Evolutionary conservation across 1,140 invertebrate genomes (phyloP).

Genomic region (Temnothorax nylanderi): DNA sequence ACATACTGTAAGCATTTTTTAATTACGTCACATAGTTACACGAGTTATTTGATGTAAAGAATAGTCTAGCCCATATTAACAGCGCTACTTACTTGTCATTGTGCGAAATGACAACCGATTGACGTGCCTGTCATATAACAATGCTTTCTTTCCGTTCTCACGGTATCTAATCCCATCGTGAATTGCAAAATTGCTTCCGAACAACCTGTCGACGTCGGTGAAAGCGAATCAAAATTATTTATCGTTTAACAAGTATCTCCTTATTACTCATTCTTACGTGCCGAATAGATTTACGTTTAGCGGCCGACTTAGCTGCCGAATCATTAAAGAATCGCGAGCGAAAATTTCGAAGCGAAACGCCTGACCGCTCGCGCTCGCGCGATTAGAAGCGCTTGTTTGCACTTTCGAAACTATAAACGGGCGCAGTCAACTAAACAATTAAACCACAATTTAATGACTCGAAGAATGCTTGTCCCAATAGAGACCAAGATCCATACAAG

Average conservation of each 20-base stretch:
- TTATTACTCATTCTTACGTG: slow-evolving; percentile 26
- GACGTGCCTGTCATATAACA: slow-evolving; percentile 38
- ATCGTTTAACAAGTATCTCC: slow-evolving; percentile 15
- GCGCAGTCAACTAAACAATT: slow-evolving; percentile 22
- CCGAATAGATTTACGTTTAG: slow-evolving; percentile 19
- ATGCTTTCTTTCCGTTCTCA: slow-evolving; percentile 65
- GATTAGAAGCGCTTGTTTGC: slow-evolving; percentile 23
- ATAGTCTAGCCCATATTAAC: not conserved
- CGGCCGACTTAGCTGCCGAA: slow-evolving; percentile 7
- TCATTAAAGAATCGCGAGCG: slow-evolving; percentile 18
- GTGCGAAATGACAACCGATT: slow-evolving; percentile 48
- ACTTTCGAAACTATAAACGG: slow-evolving; percentile 47
- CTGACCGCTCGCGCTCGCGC: not conserved
- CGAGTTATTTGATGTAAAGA: not conserved
- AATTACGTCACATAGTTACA: no score
- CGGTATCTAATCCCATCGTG: slow-evolving; percentile 48
- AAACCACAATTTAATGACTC: slow-evolving; percentile 15
- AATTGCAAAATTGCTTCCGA: slow-evolving; percentile 45
- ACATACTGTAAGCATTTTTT: not conserved
- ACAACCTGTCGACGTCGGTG: slow-evolving; percentile 24
- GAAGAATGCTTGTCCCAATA: not conserved
- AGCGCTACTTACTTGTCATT: not conserved
- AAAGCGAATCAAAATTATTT: slow-evolving; percentile 55
- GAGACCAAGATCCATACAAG: not conserved
- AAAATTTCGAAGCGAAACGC: slow-evolving; percentile 19